Percentiles rank a stretch among this genome's conserved stretches.
Conservation (phyloP, 2,888 invertebrate genomes). For the Lochmaea capreae region DNA sequence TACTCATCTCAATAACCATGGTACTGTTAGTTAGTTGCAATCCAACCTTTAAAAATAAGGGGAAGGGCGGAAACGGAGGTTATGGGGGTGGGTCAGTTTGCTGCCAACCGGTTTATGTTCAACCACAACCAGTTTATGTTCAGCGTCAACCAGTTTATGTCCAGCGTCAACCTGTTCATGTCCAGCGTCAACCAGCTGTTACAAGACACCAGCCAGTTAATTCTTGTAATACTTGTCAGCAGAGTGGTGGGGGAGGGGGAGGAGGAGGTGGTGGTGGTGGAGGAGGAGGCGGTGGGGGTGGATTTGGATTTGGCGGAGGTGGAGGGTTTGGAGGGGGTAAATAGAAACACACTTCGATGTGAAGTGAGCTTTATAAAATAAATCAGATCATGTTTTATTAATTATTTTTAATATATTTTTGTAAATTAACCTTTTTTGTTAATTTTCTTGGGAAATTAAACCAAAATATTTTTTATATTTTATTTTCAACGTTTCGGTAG, state of each 20-base stretch:
- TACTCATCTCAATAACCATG: not conserved
- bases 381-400: no score
- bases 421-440: no score
- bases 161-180: not conserved
- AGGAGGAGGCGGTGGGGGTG: constrained; percentile 1
- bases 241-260: not conserved
- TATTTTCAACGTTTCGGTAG: no score
- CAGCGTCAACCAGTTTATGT: constrained; percentile 1
- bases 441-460: no score
- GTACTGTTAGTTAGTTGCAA: not conserved
- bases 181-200: not conserved
- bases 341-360: no score
- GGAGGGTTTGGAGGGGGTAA: no score
- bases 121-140: not conserved
- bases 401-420: no score
- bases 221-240: not conserved
- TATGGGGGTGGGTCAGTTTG: not conserved
- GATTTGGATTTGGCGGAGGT: not conserved
- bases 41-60: constrained; percentile 1
- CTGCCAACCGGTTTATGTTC: not conserved
- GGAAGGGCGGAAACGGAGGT: not conserved
- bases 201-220: not conserved
- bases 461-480: no score
- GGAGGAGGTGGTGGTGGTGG: constrained; percentile 6
- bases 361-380: no score